Evolutionary conservation across 2,888 invertebrate species (phyloP).

Genomic region (Sabellastarte sp.): DNA sequence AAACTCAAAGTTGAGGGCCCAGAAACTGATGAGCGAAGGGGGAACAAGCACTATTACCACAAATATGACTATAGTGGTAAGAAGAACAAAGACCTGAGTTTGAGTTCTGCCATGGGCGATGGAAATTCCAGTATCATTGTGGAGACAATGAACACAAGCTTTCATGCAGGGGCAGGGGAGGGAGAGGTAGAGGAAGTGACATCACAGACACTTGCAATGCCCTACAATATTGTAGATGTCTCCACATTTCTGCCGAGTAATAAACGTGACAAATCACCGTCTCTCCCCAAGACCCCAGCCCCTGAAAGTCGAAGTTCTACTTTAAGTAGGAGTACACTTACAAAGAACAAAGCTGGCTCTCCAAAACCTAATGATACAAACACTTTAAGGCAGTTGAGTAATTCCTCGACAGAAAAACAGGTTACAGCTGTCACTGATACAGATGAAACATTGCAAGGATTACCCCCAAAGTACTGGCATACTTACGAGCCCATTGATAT

Average conservation of each 20-base stretch:
- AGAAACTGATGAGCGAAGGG: background rate
- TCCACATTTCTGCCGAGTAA: background rate
- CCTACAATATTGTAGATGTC: slow-evolving; percentile 4
- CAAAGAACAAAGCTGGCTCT: background rate
- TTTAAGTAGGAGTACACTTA: background rate
- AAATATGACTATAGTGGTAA: background rate
- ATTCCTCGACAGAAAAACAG: background rate
- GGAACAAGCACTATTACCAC: slow-evolving; percentile 2
- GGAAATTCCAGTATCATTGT: background rate
- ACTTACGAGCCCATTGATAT: slow-evolving; percentile 3
- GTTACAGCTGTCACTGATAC: background rate
- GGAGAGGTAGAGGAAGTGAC: background rate
- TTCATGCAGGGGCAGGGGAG: background rate
- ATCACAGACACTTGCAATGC: background rate
- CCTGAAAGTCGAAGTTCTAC: background rate
- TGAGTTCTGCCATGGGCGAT: background rate
- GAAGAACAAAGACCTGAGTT: background rate
- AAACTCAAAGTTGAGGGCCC: background rate
- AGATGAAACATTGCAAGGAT: background rate
- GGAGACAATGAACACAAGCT: background rate
- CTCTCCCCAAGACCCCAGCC: background rate
- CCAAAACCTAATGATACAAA: background rate
- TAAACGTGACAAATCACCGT: background rate
- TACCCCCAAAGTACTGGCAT: slow-evolving; percentile 1
- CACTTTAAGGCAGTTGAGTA: too few species aligned